Conservation (phyloP, 2,113 vertebrate species). For the Panthera leo region DNA sequence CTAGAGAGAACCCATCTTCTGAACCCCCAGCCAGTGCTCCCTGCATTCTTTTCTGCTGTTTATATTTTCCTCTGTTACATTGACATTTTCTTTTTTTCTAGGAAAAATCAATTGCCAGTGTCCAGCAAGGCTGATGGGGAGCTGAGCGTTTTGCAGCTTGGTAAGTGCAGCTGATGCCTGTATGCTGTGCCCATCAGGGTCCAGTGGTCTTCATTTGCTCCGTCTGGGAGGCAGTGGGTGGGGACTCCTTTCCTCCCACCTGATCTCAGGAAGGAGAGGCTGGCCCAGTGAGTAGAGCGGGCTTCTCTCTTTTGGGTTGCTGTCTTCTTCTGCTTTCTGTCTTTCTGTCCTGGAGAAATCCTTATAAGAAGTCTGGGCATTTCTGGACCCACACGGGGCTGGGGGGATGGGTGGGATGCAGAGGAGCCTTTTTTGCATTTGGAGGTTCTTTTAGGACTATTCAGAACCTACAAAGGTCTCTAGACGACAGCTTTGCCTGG, state of each 20-base stretch:
- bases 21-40: accelerated
- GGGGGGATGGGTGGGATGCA: accelerated
- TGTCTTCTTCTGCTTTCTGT: background rate
- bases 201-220: background rate
- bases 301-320: background rate
- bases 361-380: background rate
- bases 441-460: background rate
- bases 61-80: background rate
- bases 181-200: accelerated
- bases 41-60: background rate
- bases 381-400: background rate
- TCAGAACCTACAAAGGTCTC: background rate
- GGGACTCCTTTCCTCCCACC: background rate
- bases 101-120: constrained; percentile 77
- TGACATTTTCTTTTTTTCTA: constrained; percentile 73
- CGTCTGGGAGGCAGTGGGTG: accelerated
- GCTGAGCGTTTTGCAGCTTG: constrained; percentile 85
- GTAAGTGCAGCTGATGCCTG: constrained; percentile 79
- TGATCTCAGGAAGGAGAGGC: background rate
- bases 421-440: background rate
- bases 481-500: background rate
- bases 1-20: background rate
- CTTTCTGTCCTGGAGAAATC: background rate
- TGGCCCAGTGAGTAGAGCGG: background rate
- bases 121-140: constrained; percentile 71